Percentiles rank a stretch among this genome's conserved stretches.
Conservation (phyloP, 2,113 vertebrate species). For the Daboia siamensis region DNA sequence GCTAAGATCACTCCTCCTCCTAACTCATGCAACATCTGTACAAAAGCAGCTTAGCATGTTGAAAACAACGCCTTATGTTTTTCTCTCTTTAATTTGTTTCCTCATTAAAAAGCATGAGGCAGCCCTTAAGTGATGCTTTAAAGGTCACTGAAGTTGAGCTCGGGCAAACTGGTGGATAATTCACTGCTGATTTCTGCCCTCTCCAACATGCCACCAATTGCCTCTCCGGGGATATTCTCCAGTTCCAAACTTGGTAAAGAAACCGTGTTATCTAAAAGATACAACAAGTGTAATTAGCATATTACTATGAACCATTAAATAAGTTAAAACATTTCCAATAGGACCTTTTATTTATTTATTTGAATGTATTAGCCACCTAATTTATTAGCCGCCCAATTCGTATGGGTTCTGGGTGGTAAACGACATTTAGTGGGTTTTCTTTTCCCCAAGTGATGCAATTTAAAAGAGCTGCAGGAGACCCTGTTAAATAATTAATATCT, state of each 20-base stretch:
- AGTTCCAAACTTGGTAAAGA: conserved; percentile 47
- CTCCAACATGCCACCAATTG: conserved; percentile 60
- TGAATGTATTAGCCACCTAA: neutral
- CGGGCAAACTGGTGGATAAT: conserved; percentile 61
- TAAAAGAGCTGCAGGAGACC: neutral
- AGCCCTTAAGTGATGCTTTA: conserved; percentile 46
- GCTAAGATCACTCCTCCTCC: neutral
- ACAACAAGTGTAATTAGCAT: conserved; percentile 8
- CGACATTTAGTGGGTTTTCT: neutral
- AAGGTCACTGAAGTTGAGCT: conserved; percentile 75
- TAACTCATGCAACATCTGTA: neutral
- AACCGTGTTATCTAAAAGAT: conserved; percentile 3
- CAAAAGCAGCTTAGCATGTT: conserved; percentile 2
- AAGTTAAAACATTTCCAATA: neutral
- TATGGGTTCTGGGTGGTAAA: neutral
- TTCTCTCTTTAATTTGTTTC: conserved; percentile 22
- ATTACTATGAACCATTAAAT: neutral
- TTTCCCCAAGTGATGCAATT: neutral
- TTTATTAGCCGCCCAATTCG: neutral
- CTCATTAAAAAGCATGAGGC: neutral
- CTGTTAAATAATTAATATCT: neutral
- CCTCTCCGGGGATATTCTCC: conserved; percentile 52
- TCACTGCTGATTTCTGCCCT: conserved; percentile 50
- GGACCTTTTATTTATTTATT: neutral
- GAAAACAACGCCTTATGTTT: conserved; percentile 13